Evolutionary conservation across 2,113 vertebrate genomes (phyloP).

Genomic region (Alouatta palliata): DNA sequence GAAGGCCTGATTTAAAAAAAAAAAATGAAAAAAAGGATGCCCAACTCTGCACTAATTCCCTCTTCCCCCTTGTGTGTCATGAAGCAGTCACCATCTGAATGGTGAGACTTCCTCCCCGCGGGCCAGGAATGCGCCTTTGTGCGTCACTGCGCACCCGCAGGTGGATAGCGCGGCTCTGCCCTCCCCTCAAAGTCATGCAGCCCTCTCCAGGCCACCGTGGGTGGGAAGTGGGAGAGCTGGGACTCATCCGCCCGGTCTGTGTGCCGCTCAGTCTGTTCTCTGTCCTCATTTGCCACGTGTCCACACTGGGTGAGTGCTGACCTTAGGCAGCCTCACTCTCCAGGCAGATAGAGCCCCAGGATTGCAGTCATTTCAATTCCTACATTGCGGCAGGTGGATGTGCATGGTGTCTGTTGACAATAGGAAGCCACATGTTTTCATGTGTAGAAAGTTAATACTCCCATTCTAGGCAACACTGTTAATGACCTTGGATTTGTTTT

Average conservation of each 20-base stretch:
- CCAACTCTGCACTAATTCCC: background rate
- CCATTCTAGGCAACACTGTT: background rate
- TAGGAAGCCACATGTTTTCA: background rate
- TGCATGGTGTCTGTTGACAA: background rate
- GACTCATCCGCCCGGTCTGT: no score
- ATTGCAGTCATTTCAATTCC: background rate
- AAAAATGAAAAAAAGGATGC: background rate
- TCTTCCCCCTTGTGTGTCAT: no score
- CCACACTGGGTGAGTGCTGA: background rate
- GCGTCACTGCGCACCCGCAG: background rate
- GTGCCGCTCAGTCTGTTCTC: background rate
- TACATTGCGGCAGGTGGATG: background rate
- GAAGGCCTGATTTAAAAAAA: background rate
- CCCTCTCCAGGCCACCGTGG: background rate
- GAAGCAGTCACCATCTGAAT: background rate
- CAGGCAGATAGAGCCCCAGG: background rate
- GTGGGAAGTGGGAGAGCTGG: background rate
- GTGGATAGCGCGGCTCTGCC: background rate
- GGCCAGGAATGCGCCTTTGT: background rate
- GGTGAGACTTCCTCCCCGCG: background rate
- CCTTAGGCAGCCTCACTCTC: background rate
- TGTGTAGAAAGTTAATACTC: background rate
- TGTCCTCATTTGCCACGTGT: accelerated
- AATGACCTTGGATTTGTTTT: background rate
- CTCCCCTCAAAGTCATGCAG: accelerated